A percentile compares a stretch with the other conserved stretches of the same genome.
These are phyloP conservation scores for Marronus borbonicus DNA, from an alignment of 2,888 invertebrate genomes.

Conservation along the genomic window DNA sequence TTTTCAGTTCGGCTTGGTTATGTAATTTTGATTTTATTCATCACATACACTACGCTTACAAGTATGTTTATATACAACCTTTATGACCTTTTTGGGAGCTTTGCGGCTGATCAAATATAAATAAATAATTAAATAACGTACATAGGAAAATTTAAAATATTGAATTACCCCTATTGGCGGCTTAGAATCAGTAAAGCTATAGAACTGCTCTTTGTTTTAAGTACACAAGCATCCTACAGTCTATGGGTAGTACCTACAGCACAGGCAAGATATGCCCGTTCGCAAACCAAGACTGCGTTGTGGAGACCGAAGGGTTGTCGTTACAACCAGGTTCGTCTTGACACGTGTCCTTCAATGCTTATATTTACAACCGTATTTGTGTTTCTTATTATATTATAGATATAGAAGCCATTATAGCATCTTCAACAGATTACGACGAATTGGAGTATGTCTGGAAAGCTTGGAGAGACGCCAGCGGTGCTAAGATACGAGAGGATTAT, in stretches of 20 bases:
- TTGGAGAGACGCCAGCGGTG: constrained; percentile 79
- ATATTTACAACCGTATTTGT: not conserved
- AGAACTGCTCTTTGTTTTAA: constrained; percentile 49
- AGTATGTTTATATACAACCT: too few relatives aligned
- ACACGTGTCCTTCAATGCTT: not conserved
- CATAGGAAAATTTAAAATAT: not conserved
- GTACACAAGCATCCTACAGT: constrained; percentile 61
- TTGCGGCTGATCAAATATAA: not conserved
- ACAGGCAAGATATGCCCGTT: constrained; percentile 70
- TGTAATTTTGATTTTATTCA: too few relatives aligned
- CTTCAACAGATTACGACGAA: constrained; percentile 75
- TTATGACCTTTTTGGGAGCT: too few relatives aligned
- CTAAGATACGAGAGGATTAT: constrained; percentile 75
- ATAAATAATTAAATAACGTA: too few relatives aligned
- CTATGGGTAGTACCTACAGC: constrained; percentile 67
- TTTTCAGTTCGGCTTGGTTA: too few relatives aligned
- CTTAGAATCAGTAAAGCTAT: too few relatives aligned
- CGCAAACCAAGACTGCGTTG: constrained; percentile 64
- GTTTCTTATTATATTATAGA: constrained; percentile 62
- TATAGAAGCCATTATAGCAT: constrained; percentile 67
- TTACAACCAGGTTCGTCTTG: constrained; percentile 66
- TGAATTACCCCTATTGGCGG: not conserved
- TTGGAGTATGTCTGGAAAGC: constrained; percentile 77
- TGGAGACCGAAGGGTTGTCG: constrained; percentile 61
- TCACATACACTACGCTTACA: too few relatives aligned